These are phyloP conservation scores for Eueremaeus valkanovi DNA, from an alignment of 2,888 invertebrate species.

Conservation along the genomic window DNA sequence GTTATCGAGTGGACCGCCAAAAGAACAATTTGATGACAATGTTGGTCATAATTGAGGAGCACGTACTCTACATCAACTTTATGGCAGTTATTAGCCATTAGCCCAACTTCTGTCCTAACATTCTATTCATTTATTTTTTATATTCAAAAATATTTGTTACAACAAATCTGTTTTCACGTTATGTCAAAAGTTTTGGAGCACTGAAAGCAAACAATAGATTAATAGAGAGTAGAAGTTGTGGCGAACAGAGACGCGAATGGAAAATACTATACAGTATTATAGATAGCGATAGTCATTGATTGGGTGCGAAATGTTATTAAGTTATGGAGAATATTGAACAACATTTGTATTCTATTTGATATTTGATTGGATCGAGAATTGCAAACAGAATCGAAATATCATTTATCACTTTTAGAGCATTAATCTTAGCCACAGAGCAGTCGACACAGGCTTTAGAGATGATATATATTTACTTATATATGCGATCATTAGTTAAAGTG, in stretches of 20 bases:
- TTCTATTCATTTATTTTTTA: not conserved
- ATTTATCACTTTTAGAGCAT: not conserved
- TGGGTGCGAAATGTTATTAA: not conserved
- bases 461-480: conserved; percentile 15
- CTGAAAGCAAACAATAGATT: not conserved
- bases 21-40: not conserved
- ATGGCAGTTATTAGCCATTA: not conserved
- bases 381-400: conserved; percentile 11
- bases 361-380: not conserved
- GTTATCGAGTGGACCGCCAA: not conserved
- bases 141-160: not conserved
- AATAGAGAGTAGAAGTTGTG: not conserved
- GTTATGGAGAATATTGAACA: not conserved
- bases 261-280: not conserved
- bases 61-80: conserved; percentile 16
- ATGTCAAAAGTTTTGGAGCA: not conserved
- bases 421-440: conserved; percentile 4
- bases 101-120: not conserved
- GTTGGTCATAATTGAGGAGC: not conserved
- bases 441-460: conserved; percentile 8
- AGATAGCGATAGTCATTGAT: not conserved
- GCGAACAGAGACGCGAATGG: not conserved
- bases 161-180: not conserved
- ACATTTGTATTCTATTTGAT: too few relatives aligned
- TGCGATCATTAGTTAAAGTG: conserved; percentile 18